Evolutionary conservation across 1,140 invertebrate species (phyloP), one percentile per base, ranked within the genome.

Genomic region (Caligus rogercresseyi): DNA sequence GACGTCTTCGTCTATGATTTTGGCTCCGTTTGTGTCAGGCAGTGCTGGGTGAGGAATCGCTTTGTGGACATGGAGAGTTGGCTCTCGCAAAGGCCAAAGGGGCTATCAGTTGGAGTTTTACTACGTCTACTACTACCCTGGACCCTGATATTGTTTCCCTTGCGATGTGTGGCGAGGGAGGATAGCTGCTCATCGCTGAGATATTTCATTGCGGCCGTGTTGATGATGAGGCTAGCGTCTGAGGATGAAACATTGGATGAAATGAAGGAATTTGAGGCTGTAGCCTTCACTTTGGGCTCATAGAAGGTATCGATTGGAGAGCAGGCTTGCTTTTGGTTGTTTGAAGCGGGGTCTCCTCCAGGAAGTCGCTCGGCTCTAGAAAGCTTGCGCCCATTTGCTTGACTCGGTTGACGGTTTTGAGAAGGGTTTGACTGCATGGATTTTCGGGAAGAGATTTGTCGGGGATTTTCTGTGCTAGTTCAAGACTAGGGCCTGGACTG

Each of bases 141-240:
- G 31, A n/a, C 31, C 7, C 7, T 43, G 7, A n/a, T 43, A n/a
- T 43, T 43, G 7, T n/a, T n/a, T n/a, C n/a, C n/a, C n/a, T n/a
- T n/a, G n/a, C 52, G 52, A 53, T 53, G 18, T 16, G 18, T n/a
- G 14, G 54, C 54, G n/a, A 56, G 15, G 2, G 15, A n/a, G 11
- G 54, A 21, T 25, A 56, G 24, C 14, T 56, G 54, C 2, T 25
- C 19, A 23, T 56, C 54, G 3, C 15, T 25, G n/a, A 56, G 24
- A 25, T 56, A 56, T 14, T 56, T 56, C 24, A 56, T 4, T 2
- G 54, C 54, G 1, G 54, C 54, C 54, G 54, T 21, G 14, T 56
- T 56, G 15, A 56, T 56, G 3, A 25, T 25, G 19, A 56, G 3
- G 14, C 54, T 56, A 20, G 54, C 20, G 14, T 56, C 54, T 1